A percentile compares a stretch with the other conserved stretches of the same genome.
Evolutionary conservation across 2,888 invertebrate species (phyloP).

Genomic region (Drosophila paranaensis): DNA sequence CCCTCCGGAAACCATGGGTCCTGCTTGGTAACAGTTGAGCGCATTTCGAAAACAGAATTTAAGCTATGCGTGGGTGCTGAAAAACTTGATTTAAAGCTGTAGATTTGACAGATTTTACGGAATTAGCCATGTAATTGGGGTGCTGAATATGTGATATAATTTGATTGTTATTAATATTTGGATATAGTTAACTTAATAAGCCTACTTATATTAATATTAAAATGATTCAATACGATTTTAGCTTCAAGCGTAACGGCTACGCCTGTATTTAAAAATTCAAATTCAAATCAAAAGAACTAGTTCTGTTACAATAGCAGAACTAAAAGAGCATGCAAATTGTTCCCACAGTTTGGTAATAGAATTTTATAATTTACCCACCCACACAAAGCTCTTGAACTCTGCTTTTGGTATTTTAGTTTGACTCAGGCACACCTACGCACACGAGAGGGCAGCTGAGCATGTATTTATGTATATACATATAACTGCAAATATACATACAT

Average conservation of each 20-base stretch:
- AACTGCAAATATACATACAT: neutral
- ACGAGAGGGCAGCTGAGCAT: neutral
- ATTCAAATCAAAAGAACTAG: neutral
- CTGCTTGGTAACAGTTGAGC: constrained; percentile 52
- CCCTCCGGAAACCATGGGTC: constrained; percentile 7
- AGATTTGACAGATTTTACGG: neutral
- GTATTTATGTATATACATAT: constrained; percentile 4
- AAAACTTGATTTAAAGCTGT: neutral
- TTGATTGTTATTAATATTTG: no score
- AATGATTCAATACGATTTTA: no score
- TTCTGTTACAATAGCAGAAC: neutral
- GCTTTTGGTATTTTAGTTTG: neutral
- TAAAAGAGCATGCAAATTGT: constrained; percentile 2
- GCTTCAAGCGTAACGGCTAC: neutral
- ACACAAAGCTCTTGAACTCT: constrained; percentile 13
- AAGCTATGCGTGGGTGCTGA: neutral
- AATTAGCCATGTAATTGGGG: neutral
- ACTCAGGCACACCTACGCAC: constrained; percentile 21
- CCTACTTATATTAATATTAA: no score
- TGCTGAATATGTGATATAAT: no score
- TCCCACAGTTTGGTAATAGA: constrained; percentile 24
- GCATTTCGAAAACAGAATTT: constrained; percentile 17
- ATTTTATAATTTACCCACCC: constrained; percentile 18
- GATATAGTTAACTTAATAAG: no score
- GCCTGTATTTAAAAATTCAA: neutral